Evolutionary conservation across 2,888 invertebrate species (phyloP).

Genomic region (Zaprionus obscuricornis): DNA sequence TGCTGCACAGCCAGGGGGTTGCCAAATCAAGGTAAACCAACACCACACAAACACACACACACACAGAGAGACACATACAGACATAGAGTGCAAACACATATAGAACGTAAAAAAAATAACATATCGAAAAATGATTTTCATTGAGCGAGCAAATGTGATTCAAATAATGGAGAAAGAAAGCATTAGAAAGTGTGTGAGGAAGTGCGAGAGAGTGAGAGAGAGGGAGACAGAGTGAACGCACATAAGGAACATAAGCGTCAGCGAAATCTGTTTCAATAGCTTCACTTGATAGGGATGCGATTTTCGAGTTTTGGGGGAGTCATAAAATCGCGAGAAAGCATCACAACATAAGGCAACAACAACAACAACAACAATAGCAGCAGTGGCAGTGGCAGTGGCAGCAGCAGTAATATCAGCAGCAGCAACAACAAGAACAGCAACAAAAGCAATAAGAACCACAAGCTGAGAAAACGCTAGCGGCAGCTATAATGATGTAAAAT

Average conservation of each 20-base stretch:
- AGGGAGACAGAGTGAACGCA: no score
- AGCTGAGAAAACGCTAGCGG: slow-evolving; percentile 27
- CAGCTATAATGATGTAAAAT: slow-evolving; percentile 74
- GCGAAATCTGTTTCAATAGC: slow-evolving; percentile 73
- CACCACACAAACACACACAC: slow-evolving; percentile 28
- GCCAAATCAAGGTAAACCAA: slow-evolving; percentile 66
- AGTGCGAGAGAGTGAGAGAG: not conserved
- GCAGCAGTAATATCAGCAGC: no score
- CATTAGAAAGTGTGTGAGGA: slow-evolving; percentile 1
- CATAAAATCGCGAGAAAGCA: slow-evolving; percentile 73
- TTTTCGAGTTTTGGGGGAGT: slow-evolving; percentile 29
- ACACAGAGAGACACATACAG: slow-evolving; percentile 3
- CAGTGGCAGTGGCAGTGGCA: no score
- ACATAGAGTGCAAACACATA: no score
- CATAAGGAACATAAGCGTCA: slow-evolving; percentile 63
- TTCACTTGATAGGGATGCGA: slow-evolving; percentile 45
- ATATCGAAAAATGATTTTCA: slow-evolving; percentile 75
- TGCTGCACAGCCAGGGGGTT: slow-evolving; percentile 21
- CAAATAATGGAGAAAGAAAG: not conserved
- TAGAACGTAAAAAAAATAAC: slow-evolving; percentile 54
- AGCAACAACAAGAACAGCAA: slow-evolving; percentile 39
- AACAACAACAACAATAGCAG: slow-evolving; percentile 35
- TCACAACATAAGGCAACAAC: slow-evolving; percentile 62
- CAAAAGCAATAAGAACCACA: slow-evolving; percentile 19
- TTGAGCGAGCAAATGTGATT: slow-evolving; percentile 35